A percentile compares a stretch with the other conserved stretches of the same genome.
Conservation (phyloP, 64 coral and sea anemone species). For the Montipora sp. region DNA sequence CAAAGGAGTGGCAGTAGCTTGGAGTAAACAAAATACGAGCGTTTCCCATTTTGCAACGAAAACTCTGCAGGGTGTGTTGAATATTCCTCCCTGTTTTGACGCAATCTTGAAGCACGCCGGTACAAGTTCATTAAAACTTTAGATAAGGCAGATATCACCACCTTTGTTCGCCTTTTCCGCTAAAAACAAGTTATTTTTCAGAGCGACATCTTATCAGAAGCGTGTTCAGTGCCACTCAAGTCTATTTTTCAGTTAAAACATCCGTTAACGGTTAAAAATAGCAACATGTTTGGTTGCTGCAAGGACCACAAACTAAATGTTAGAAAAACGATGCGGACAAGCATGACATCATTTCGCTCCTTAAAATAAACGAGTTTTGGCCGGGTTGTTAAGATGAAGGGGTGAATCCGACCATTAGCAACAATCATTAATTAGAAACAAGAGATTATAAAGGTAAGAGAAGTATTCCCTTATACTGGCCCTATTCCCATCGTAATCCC, state of each 20-base stretch:
- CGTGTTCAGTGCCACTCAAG: neutral
- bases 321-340: neutral
- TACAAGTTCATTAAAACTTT: neutral
- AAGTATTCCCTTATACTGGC: too few relatives aligned
- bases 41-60: neutral
- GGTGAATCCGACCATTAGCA: too few relatives aligned
- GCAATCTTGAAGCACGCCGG: neutral
- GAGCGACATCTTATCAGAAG: neutral
- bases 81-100: neutral
- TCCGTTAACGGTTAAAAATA: neutral
- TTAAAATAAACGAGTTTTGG: too few relatives aligned
- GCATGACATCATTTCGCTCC: too few relatives aligned
- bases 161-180: neutral
- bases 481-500: too few relatives aligned
- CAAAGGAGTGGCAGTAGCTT: neutral
- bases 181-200: neutral
- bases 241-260: neutral
- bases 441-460: too few relatives aligned
- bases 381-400: too few relatives aligned
- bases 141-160: neutral
- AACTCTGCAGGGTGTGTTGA: neutral
- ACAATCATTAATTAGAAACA: too few relatives aligned
- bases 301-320: neutral
- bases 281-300: neutral
- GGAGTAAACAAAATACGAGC: neutral